Base-by-base conservation (phyloP, 2,888 invertebrate species). In the Polydrusus tereticollis region DNA sequence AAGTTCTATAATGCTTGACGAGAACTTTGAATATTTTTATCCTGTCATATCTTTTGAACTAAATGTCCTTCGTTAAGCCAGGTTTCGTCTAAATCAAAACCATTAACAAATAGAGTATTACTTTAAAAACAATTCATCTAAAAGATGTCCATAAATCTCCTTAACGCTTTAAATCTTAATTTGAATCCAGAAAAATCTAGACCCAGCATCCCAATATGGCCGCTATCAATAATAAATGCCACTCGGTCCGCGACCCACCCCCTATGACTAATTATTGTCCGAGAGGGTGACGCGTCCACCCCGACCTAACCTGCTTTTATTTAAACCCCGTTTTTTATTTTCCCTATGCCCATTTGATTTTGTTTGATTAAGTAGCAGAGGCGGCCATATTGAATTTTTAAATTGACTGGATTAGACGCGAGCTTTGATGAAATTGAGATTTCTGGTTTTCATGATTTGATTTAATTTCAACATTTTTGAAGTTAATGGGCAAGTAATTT, bases 201-300 rank as follows among this genome's bases (percentile, higher is more conserved):
- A 60, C 18, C 18, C 16, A 29, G 2, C 26, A 23, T 26, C 18
- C n/a, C 18, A 68, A 68, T 60, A 68, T 68, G 68, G 68, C 68
- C 68, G 68, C 57, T 57, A 60, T 68, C 29, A 58, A 29, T 57
- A 66, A 38, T 66, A 58, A 66, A 41, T 58, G 66, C 18, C 29
- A 29, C n/a, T 43, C 29, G 63, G 20, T n/a, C 33, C n/a, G 43
- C 74, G 66, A 78, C 77, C 83, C 83, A 81, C 83, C 83, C 83
- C 60, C 60, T 77, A 83, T 83, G 83, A 84, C 84, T 84, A 84
- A 84, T 84, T 84, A 84, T 81, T 84, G 83, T 83, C 83, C 83
- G 82, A 83, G 81, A 81, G 82, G 72, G 72, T 66, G 71, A 71
- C 71, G 66, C 41, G 65, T 66, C 71, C 71, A 66, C 60, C 71